phyloP scores from a whole-genome alignment of 2,113 vertebrate genomes.

The Etia nguti region DNA sequence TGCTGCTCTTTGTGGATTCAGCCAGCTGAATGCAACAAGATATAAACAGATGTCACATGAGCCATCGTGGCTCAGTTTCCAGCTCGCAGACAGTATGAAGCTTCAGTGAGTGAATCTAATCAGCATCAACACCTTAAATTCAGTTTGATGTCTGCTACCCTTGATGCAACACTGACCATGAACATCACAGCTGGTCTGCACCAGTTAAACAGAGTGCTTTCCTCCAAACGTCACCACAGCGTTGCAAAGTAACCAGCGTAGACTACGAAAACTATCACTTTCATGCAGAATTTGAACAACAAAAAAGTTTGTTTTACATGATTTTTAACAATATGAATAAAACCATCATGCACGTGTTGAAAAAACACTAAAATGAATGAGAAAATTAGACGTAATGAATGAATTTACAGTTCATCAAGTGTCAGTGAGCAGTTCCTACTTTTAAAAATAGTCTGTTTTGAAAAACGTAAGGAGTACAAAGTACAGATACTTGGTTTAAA shows the following conservation, averaged over 20 bases:
- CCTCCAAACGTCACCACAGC: neutral
- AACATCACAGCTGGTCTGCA: neutral
- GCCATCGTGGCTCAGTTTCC: neutral
- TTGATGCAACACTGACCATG: neutral
- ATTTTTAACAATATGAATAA: neutral
- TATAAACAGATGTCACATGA: rapidly evolving
- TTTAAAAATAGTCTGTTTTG: neutral
- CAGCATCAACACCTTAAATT: neutral
- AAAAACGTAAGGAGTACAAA: neutral
- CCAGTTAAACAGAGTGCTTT: neutral
- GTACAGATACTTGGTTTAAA: neutral
- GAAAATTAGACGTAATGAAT: neutral
- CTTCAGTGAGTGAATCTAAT: no score
- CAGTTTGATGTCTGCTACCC: neutral
- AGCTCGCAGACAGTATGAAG: neutral
- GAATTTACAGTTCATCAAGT: neutral
- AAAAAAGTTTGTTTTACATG: rapidly evolving
- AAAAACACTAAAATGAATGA: neutral
- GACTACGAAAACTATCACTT: rapidly evolving
- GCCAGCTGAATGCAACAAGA: neutral
- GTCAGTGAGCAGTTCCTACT: neutral
- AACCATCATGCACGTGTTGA: rapidly evolving
- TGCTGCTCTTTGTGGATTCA: neutral
- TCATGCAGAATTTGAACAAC: neutral
- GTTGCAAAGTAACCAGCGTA: neutral